phyloP scores from a whole-genome alignment of 64 coral and sea anemone species.

The Actinia tenebrosa region DNA sequence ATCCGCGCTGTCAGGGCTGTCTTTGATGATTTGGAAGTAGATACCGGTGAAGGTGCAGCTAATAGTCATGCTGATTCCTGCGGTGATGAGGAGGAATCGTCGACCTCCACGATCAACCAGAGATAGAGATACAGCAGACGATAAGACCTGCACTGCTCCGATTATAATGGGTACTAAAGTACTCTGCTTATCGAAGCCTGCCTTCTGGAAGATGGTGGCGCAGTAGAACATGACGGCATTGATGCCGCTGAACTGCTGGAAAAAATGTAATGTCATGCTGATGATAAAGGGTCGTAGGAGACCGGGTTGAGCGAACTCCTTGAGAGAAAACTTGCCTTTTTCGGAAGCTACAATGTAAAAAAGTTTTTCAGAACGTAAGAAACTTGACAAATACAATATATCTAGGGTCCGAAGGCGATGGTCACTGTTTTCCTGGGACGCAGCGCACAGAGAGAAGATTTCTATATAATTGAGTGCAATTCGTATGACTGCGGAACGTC shows the following conservation, averaged over 20 bases:
- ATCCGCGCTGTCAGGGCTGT: not conserved
- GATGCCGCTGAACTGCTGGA: conserved; percentile 86
- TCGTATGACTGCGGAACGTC: no score
- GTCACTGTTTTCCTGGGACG: no score
- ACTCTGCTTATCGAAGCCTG: conserved; percentile 60
- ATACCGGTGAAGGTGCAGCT: conserved; percentile 46
- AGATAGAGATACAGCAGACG: conserved; percentile 35
- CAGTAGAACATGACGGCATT: conserved; percentile 92
- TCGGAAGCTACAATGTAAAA: not conserved
- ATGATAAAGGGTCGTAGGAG: conserved; percentile 62
- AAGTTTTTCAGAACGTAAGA: not conserved
- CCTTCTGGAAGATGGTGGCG: conserved; percentile 70
- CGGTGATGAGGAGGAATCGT: conserved; percentile 47
- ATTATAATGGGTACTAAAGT: conserved; percentile 74
- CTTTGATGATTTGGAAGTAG: conserved; percentile 46
- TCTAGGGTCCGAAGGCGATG: no score
- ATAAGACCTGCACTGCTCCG: conserved; percentile 63
- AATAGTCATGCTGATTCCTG: conserved; percentile 45
- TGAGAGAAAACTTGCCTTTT: conserved; percentile 33
- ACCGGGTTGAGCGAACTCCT: conserved; percentile 60
- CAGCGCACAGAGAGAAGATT: no score
- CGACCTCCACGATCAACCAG: conserved; percentile 79
- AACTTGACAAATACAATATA: not conserved
- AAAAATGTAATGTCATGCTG: conserved; percentile 75
- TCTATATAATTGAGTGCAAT: no score